Evolutionary conservation across 2,113 vertebrate genomes (phyloP).

Genomic region (Blennius ocellaris): DNA sequence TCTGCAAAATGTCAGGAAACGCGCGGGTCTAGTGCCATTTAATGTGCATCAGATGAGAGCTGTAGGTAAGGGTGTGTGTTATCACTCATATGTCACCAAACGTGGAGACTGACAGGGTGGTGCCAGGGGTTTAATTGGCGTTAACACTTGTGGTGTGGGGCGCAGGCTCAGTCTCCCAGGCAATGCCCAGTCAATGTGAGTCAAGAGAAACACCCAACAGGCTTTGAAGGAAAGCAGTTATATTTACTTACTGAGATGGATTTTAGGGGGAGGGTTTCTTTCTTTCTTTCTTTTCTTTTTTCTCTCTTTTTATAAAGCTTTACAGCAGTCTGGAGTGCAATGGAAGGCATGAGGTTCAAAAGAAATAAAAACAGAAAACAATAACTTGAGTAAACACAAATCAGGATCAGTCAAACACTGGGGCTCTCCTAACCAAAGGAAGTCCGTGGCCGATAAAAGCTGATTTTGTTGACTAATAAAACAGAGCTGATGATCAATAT

Average conservation of each 20-base stretch:
- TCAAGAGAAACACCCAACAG: constrained; percentile 70
- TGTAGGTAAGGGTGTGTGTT: constrained; percentile 88
- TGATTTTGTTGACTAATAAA: constrained; percentile 69
- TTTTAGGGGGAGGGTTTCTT: constrained; percentile 16
- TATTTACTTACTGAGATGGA: constrained; percentile 70
- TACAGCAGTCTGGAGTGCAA: constrained; percentile 54
- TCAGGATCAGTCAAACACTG: constrained; percentile 55
- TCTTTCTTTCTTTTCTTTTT: no score
- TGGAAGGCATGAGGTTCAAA: constrained; percentile 41
- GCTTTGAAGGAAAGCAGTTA: constrained; percentile 72
- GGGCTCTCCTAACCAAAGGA: constrained; percentile 34
- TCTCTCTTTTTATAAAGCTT: constrained; percentile 44
- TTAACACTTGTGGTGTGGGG: constrained; percentile 70
- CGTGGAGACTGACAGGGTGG: constrained; percentile 73
- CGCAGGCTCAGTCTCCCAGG: constrained; percentile 64
- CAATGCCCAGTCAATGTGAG: constrained; percentile 69
- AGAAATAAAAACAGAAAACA: constrained; percentile 67
- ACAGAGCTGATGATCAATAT: constrained; percentile 66
- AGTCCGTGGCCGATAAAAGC: constrained; percentile 56
- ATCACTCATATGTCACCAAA: constrained; percentile 86
- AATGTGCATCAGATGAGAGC: constrained; percentile 86
- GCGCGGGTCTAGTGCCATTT: constrained; percentile 85
- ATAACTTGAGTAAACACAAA: constrained; percentile 61
- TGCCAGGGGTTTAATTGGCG: constrained; percentile 79
- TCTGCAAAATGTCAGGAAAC: constrained; percentile 89